Evolutionary conservation across 2,113 vertebrate genomes (phyloP).

Genomic region (Daboia siamensis): DNA sequence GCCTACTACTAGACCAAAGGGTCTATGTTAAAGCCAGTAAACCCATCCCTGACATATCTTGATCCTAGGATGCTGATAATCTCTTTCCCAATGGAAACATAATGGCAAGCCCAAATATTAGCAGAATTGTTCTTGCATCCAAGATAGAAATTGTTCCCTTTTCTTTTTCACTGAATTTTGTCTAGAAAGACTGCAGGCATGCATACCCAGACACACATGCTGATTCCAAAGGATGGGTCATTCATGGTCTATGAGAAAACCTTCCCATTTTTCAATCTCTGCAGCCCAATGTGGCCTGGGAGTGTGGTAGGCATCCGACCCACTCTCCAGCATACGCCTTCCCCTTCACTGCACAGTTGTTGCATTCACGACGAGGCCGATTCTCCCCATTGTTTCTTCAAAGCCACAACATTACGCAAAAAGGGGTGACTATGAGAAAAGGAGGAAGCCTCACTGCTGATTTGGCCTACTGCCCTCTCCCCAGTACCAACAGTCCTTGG

Average conservation of each 20-base stretch:
- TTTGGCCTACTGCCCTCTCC: neutral
- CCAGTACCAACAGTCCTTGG: constrained; percentile 11
- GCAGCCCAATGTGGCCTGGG: constrained; percentile 23
- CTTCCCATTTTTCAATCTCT: neutral
- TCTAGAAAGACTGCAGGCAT: neutral
- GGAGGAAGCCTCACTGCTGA: neutral
- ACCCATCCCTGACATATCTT: neutral
- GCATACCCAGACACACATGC: neutral
- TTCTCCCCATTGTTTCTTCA: neutral
- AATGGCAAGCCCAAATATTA: neutral
- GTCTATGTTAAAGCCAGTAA: neutral
- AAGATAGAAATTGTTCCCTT: neutral
- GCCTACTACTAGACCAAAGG: neutral
- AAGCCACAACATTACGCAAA: neutral
- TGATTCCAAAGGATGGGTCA: neutral
- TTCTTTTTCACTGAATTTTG: neutral
- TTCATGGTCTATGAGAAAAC: neutral
- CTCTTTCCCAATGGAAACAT: neutral
- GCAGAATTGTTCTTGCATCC: neutral
- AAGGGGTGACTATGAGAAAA: no score
- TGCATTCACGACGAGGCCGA: constrained; percentile 18
- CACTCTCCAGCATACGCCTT: constrained; percentile 50
- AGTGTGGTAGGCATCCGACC: constrained; percentile 51
- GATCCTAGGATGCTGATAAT: neutral
- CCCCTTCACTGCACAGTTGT: constrained; percentile 28